phyloP scores from a whole-genome alignment of 2,888 invertebrate species.

The Acrobasis consociella region DNA sequence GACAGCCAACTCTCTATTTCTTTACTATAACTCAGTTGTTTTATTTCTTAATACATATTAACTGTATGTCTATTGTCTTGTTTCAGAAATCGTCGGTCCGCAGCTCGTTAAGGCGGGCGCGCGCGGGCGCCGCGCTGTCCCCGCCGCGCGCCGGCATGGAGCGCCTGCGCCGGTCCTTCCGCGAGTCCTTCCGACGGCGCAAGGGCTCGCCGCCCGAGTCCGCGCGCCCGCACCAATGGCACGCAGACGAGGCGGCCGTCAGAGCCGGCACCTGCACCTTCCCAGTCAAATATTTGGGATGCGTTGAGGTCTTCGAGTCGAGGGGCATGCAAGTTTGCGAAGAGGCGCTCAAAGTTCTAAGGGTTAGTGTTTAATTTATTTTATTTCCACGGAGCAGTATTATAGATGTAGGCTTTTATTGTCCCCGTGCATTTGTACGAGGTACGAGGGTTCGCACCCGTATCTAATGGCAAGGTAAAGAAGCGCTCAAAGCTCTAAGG shows the following conservation, averaged over 20 bases:
- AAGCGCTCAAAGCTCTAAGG: constrained; percentile 89
- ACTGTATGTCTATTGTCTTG: not conserved
- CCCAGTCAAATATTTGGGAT: constrained; percentile 99
- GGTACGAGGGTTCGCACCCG: too few relatives aligned
- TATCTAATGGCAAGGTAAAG: too few relatives aligned
- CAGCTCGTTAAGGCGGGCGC: constrained; percentile 73
- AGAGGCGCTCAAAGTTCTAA: constrained; percentile 97
- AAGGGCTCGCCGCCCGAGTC: constrained; percentile 95
- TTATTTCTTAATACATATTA: too few relatives aligned
- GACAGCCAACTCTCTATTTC: too few relatives aligned
- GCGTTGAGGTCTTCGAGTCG: constrained; percentile 99
- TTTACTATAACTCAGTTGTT: too few relatives aligned
- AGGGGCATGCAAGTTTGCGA: constrained; percentile 99
- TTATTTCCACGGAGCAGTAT: not conserved
- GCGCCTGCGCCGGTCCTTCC: constrained; percentile 93
- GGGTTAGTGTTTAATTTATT: not conserved
- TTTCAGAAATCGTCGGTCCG: constrained; percentile 78
- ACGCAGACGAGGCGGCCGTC: constrained; percentile 98
- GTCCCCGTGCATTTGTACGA: not conserved
- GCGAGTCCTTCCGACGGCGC: constrained; percentile 96
- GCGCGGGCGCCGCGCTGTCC: constrained; percentile 74
- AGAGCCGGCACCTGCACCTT: constrained; percentile 98
- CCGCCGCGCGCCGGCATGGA: constrained; percentile 88
- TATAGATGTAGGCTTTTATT: too few relatives aligned
- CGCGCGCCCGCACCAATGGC: constrained; percentile 98